Base-by-base conservation (phyloP, 2,888 invertebrate genomes). In the Rhagium mordax region DNA sequence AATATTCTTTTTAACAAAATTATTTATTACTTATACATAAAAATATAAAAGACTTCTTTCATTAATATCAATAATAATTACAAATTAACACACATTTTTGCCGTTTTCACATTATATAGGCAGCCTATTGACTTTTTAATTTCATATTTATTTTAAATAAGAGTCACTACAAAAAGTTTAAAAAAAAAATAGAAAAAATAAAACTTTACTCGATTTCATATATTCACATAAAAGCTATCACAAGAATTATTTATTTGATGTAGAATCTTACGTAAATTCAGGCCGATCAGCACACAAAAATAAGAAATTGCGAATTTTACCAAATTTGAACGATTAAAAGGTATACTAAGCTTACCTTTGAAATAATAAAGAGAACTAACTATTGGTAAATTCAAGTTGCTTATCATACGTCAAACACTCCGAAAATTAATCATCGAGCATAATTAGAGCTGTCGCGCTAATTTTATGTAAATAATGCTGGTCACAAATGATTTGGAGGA, bases 11-110 rank as follows among this genome's bases (percentile, higher is more conserved):
- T 66, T 66, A 69, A 72, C 48, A 59, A 72, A 69, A 65, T 65
- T 60, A 57, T 72, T 70, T 66, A 64, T 70, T 73, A 64, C 57
- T 72, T 55, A 64, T 71, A 71, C 64, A 65, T 59, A 71, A 60
- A 69, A 70, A 74, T 67, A 70, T 71, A 66, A 67, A 57, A 66
- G 70, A 49, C 48, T 66, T 53, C 64, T 73, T 57, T 15, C 48
- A 24, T 41, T 64, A 57, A 70, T 57, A 64, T 55, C 48, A 55
- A 53, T 57, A 33, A 62, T 61, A 13, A 55, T 48, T 70, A 64
- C 70, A 66, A 55, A 66, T 66, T 13, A 55, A 66, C 66, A 55
- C 66, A 66, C 55, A 13, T 66, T 49, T 65, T 49, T 33, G 66
- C 66, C 66, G 21, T 55, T 33, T 66, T 66, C 66, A 66, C 66